Evolutionary conservation across 92 coral and sea anemone genomes (phyloP).

Genomic region (Porites lobata): DNA sequence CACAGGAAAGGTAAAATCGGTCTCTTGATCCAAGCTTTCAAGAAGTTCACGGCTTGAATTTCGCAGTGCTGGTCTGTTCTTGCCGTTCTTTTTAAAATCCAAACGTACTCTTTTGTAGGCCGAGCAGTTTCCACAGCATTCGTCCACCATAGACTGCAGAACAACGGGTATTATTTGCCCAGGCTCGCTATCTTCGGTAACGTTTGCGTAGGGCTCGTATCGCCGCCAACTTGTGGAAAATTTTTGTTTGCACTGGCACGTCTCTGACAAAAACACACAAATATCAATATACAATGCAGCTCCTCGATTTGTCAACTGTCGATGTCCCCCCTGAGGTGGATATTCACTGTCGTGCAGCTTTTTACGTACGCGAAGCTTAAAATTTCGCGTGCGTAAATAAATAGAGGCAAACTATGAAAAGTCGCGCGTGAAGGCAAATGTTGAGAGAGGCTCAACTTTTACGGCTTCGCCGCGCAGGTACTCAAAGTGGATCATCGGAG

Average conservation of each 20-base stretch:
- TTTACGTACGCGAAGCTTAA: too few species aligned
- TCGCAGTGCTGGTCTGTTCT: background rate
- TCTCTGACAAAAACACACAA: conserved; percentile 35
- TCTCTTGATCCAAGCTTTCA: conserved; percentile 50
- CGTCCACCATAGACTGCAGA: conserved; percentile 43
- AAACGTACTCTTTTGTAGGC: conserved; percentile 29
- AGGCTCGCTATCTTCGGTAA: conserved; percentile 49
- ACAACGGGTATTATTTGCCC: conserved; percentile 67
- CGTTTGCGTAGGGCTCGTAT: conserved; percentile 73
- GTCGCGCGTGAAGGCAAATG: too few species aligned
- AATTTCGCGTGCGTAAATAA: too few species aligned
- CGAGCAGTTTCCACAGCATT: conserved; percentile 66
- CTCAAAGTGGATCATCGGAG: too few species aligned
- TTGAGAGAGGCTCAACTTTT: too few species aligned
- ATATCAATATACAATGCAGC: background rate
- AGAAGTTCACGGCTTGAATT: conserved; percentile 51
- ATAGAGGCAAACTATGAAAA: too few species aligned
- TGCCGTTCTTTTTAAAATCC: conserved; percentile 38
- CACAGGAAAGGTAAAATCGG: conserved; percentile 86
- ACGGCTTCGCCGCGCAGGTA: too few species aligned
- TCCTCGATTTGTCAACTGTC: background rate
- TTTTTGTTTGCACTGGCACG: conserved; percentile 63
- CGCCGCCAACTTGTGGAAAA: conserved; percentile 72
- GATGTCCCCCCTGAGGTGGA: background rate
- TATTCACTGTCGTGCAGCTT: too few species aligned